Base-by-base conservation (phyloP, 2,888 invertebrate genomes). In the Cotesia congregata region DNA sequence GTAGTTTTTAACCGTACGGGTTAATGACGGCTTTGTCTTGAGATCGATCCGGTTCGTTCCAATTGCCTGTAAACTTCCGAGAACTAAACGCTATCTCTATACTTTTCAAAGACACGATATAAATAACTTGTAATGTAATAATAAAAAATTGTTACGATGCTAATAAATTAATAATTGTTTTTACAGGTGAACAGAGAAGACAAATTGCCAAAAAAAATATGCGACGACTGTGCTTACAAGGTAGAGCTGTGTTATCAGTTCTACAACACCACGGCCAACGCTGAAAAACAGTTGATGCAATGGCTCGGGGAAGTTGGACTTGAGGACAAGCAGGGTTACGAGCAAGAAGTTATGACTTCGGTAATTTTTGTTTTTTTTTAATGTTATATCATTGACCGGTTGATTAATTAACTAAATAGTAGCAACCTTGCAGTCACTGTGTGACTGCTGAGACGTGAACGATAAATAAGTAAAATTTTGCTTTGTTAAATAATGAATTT, bases 211-310 rank as follows among this genome's bases (percentile, higher is more conserved):
- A 93, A 94, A 89, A 93, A 92, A 88, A 93, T 94, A 83, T 94
- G 94, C 87, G 93, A 94, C 88, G 92, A 92, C 81, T 94, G 94
- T 88, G 92, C 93, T 88, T 93, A 92, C 86, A 94, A 94, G 91
- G 91, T 94, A 85, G 94, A 94, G 85, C 92, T 93, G 88, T 91
- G 93, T 83, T 94, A 94, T 88, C 92, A 93, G 88, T 94, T 94
- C 89, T 94, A 93, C 90, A 94, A 93, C 85, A 93, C 93, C 83
- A 92, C 93, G 72, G 92, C 92, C 7, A 93, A 92, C 88, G 92
- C 93, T 61, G 94, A 94, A 84, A 92, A 93, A 81, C 92, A 92
- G 90, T 91, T 88, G 84, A 88, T 90, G 74, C 87, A 90, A 86
- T 90, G 89, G 89, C 84, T 90, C 65, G 87, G 87, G 65, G 88